Evolutionary conservation across 2,113 vertebrate species (phyloP), one percentile per base, ranked within the genome.

Genomic region (Ptychochromis oligacanthus): DNA sequence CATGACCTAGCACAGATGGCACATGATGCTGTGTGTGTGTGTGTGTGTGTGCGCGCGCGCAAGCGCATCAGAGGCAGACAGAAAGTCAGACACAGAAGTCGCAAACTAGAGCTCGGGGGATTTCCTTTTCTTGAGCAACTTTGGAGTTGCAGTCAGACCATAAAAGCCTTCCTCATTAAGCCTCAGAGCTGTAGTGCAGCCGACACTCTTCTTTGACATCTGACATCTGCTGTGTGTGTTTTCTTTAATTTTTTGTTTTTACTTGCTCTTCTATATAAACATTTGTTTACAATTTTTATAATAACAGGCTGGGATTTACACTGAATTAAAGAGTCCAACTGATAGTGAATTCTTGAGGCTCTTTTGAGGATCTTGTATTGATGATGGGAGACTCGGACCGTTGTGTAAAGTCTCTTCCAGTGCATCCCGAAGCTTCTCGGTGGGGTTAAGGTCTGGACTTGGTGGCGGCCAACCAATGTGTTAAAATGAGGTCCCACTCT

Each of bases 121-220:
- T 75, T 92, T 91, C 83, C 80, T 87, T 87, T 80, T 70, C 55
- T 82, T 70, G 14, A 77, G 75, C 43, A 59, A 70, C 72, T 67
- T 2, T 40, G 26, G 75, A 82, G 75, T 14, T 75, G 74, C 56
- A 83, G 67, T 34, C 28, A 28, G 7, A 57, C 14, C 26, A 15
- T 74, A 72, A 70, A 43, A 83, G 60, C 11, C 74, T 82, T 85
- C 31, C 38, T 81, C 80, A 62, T 40, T 26, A 77, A 72, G 80
- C 61, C 31, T 57, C n/a, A 31, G 28, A 15, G 4, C 8, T 20
- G 10, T 24, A 52, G 36, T 24, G 4, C 1, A 62, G 36, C 49
- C 17, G 26, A 26, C 26, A 13, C 61, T 57, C 58, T 58, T 70
- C 49, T 56, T 20, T 75, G 43, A 80, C 6, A 7, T 34, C 22